These are phyloP conservation scores for Hartigia nigra DNA, from an alignment of 2,888 invertebrate species.

Conservation along the genomic window DNA sequence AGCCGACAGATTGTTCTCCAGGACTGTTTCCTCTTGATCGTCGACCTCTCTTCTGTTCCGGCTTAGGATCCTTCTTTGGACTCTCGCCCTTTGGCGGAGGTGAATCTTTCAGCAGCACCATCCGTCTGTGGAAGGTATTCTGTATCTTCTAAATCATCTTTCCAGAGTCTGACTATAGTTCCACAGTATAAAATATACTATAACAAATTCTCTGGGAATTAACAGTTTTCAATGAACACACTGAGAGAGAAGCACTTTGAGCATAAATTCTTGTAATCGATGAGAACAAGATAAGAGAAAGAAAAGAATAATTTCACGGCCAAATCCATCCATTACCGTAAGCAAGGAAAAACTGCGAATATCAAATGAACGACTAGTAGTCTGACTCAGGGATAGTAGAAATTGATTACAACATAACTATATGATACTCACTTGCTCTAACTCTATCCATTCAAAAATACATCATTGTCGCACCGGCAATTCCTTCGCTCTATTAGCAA, in stretches of 20 bases:
- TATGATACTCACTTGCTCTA: background rate
- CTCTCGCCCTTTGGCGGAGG: slow-evolving; percentile 52
- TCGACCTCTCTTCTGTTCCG: slow-evolving; percentile 30
- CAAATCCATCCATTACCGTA: background rate
- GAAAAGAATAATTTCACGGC: background rate
- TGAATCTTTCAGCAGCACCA: slow-evolving; percentile 57
- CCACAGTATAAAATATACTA: background rate
- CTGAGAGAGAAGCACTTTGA: background rate
- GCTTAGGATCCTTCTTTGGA: slow-evolving; percentile 42
- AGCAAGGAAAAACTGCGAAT: background rate
- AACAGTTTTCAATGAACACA: background rate
- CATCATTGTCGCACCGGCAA: background rate
- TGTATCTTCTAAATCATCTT: background rate
- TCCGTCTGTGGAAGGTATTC: slow-evolving; percentile 35
- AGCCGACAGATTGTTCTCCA: slow-evolving; percentile 41
- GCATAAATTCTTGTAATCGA: background rate
- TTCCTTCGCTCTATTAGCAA: background rate
- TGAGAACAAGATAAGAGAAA: background rate
- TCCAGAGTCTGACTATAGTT: background rate
- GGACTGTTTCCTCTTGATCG: slow-evolving; percentile 54
- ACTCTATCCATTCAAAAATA: background rate
- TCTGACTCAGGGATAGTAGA: background rate
- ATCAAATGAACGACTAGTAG: background rate
- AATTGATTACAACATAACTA: background rate
- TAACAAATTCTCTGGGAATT: background rate